Conservation (phyloP, 2,797 vertebrate genomes). For the Astyanax mexicanus region DNA sequence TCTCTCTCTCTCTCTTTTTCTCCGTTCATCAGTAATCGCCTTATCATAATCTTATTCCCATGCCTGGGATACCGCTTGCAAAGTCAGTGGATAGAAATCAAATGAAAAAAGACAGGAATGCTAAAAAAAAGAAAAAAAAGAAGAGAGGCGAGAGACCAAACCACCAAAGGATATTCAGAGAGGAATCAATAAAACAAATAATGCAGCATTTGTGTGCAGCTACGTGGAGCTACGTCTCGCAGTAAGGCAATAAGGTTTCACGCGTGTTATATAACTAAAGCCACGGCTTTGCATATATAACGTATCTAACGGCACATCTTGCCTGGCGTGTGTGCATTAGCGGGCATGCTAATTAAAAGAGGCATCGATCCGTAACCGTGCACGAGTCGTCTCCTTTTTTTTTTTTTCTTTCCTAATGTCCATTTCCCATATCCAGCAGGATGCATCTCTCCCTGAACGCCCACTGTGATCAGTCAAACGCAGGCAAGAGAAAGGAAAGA, state of each 20-base stretch:
- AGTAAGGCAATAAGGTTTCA: background rate
- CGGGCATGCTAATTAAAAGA: constrained; percentile 79
- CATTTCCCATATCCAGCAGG: constrained; percentile 74
- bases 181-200: constrained; percentile 23
- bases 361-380: constrained; percentile 71
- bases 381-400: constrained; percentile 52
- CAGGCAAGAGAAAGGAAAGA: constrained; percentile 50
- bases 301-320: background rate
- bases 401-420: constrained; percentile 60
- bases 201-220: background rate
- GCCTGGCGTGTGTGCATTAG: constrained; percentile 57
- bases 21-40: constrained; percentile 31
- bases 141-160: background rate
- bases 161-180: background rate
- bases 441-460: constrained; percentile 76
- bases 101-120: constrained; percentile 16
- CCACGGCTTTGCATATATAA: background rate
- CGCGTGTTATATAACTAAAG: background rate
- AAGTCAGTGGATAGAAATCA: constrained; percentile 36
- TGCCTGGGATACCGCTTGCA: constrained; percentile 21
- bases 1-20: background rate
- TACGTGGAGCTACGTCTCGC: no score
- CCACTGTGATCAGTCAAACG: constrained; percentile 71
- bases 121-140: no score
- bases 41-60: constrained; percentile 44